Base-by-base conservation (phyloP, 2,113 vertebrate genomes). In the Gymnarchus niloticus region DNA sequence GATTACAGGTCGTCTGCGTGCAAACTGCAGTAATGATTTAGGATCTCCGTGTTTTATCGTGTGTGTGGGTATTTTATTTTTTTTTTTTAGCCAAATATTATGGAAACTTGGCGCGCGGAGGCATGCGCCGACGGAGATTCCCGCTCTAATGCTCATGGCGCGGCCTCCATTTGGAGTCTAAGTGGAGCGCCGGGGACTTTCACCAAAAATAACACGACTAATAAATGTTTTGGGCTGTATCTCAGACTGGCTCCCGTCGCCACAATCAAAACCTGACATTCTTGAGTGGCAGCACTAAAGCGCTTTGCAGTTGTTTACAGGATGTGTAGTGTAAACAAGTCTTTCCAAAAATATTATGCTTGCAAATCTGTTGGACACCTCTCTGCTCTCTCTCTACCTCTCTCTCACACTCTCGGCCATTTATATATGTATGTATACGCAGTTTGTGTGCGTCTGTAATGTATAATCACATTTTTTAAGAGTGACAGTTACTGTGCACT, bases 1-100 rank as follows among this genome's bases (percentile, higher is more conserved):
- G 77, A 85, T 76, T 85, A 48, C 83, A 85, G 48, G 61, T 46
- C 57, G 44, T 84, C 19, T 48, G 83, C 28, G 48, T 44, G 65
- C 61, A 51, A 41, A 78, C 49, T 10, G 19, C 6, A 44, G 21
- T 49, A 56, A 83, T 83, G 81, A 56, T 57, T 56, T 57, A 44
- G 25, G 81, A 83, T 83, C 54, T 12, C 17, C 0, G 33, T 8
- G 52, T 8, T 49, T 56, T 83, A 83, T 56, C 4, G 37, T 44
- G 33, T 33, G 8, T 46, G 8, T 28, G 6, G 12, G n/a, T n/a
- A n/a, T n/a, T n/a, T n/a, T n/a, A n/a, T n/a, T n/a, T 54, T 52
- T 81, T 44, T 51, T 41, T 2, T 51, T n/a, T 7, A 44, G 33
- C 33, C 82, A 83, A 82, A 82, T 54, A 48, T 82, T 52, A 48